Evolutionary conservation across 2,888 invertebrate genomes (phyloP), one percentile per base, ranked within the genome.

Genomic region (Meiosimyza decipiens): DNA sequence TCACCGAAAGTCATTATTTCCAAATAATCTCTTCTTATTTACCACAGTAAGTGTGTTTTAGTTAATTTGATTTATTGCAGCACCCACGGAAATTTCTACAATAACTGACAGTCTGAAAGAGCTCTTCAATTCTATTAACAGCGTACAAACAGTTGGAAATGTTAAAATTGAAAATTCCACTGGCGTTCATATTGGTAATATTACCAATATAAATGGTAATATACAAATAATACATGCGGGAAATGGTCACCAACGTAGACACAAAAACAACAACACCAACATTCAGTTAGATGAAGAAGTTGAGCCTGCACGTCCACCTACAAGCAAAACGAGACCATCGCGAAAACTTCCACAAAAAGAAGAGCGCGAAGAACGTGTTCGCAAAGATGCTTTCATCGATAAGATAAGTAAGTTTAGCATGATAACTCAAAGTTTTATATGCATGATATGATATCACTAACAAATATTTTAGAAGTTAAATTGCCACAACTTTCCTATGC

Each of bases 181-280:
- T 51, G 86, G 87, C 75, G 87, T 89, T 1, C 88, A 88, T 75
- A 84, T 89, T 68, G 89, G 89, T 47, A 88, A 89, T 79, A 84
- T 88, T 2, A 88, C 88, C n/a, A 86, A 88, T 64, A 86, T 89
- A 16, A 88, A 87, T 71, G 89, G 89, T 7, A 87, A 88, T 11
- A 83, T 88, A 73, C 85, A 87, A 73, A 84, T 88, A 18, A 74
- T 74, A 65, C 73, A 65, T 22, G 28, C 13, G n/a, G 64, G 64
- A 9, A 64, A 6, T 49, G 16, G 15, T 6, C 63, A 49, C 15
- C 47, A 57, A 18, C 57, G 22, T 5, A 64, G 15, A 15, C 6
- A 22, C 12, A 63, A 63, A 63, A 63, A 49, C 3, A 15, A 63
- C 22, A 55, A 18, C 18, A 6, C 9, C 49, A 11, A 6, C 6